Evolutionary conservation across 1,140 invertebrate genomes (phyloP).

Genomic region (Ceratosolen solmsi): DNA sequence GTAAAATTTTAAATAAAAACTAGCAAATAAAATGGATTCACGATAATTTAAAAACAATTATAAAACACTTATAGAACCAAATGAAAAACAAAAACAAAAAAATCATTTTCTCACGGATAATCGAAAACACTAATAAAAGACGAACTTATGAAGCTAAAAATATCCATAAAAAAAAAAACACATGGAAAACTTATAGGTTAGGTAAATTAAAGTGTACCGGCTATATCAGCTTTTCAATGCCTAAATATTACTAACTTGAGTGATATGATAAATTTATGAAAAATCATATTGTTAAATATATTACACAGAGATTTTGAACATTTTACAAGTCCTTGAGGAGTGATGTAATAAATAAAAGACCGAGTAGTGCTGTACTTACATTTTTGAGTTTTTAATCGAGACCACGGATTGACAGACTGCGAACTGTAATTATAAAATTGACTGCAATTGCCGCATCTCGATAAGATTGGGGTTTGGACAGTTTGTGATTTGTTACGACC

Average conservation of each 20-base stretch:
- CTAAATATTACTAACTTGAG: not conserved
- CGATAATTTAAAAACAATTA: not conserved
- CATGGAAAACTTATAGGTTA: slow-evolving; percentile 46
- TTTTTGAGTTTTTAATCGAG: not conserved
- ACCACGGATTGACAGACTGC: slow-evolving; percentile 60
- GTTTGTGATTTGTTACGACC: slow-evolving; percentile 63
- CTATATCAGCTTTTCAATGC: not conserved
- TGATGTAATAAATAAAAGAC: slow-evolving; percentile 41
- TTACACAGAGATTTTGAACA: not conserved
- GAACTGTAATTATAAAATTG: slow-evolving; percentile 56
- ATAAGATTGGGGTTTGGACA: slow-evolving; percentile 51
- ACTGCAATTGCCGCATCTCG: slow-evolving; percentile 59
- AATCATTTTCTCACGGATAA: not conserved
- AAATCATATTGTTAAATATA: not conserved
- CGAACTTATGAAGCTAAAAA: not conserved
- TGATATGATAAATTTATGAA: not conserved
- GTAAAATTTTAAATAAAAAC: no score
- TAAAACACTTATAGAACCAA: not conserved
- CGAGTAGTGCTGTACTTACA: slow-evolving; percentile 23
- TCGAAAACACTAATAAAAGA: not conserved
- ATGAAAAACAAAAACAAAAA: not conserved
- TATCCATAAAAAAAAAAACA: slow-evolving; percentile 21
- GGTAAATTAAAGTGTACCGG: slow-evolving; percentile 5
- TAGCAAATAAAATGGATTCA: no score
- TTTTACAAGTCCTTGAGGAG: not conserved